phyloP scores from a whole-genome alignment of 1,140 invertebrate species.

The Psilanteris sp. region DNA sequence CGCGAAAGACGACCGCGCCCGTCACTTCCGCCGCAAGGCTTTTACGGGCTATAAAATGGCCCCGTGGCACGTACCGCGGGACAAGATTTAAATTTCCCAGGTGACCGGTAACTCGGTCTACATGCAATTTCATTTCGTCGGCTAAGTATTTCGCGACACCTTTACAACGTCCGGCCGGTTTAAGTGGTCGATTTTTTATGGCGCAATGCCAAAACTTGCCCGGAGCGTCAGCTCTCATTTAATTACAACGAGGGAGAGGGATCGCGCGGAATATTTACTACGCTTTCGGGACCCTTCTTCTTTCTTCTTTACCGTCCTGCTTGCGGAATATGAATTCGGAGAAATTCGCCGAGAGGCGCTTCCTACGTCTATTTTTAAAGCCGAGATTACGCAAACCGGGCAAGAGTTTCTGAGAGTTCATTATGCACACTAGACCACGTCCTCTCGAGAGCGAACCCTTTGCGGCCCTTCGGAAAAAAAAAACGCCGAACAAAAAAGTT shows the following conservation, averaged over 20 bases:
- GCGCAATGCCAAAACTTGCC: conserved; percentile 33
- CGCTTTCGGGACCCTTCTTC: conserved; percentile 28
- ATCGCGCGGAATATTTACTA: conserved; percentile 54
- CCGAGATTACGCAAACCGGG: conserved; percentile 55
- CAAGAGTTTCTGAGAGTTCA: conserved; percentile 54
- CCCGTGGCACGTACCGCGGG: conserved; percentile 44
- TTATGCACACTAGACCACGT: conserved; percentile 62
- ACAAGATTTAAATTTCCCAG: conserved; percentile 48
- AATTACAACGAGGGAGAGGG: conserved; percentile 47
- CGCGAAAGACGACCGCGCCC: conserved; percentile 26
- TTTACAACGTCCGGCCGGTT: conserved; percentile 43
- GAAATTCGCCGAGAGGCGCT: conserved; percentile 39
- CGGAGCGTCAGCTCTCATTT: conserved; percentile 43
- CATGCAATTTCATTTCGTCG: conserved; percentile 51
- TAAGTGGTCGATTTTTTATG: conserved; percentile 50
- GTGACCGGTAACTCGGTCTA: conserved; percentile 43
- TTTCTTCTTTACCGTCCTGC: conserved; percentile 37
- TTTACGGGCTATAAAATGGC: conserved; percentile 45
- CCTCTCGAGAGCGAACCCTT: conserved; percentile 42
- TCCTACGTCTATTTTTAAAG: conserved; percentile 58
- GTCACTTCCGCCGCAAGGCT: conserved; percentile 46
- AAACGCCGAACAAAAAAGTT: conserved; percentile 38
- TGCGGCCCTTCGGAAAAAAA: conserved; percentile 27
- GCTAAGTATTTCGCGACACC: conserved; percentile 48
- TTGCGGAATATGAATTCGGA: conserved; percentile 52